These are phyloP conservation scores for Equus quagga DNA, from an alignment of 2,113 vertebrate genomes.

Conservation along the genomic window DNA sequence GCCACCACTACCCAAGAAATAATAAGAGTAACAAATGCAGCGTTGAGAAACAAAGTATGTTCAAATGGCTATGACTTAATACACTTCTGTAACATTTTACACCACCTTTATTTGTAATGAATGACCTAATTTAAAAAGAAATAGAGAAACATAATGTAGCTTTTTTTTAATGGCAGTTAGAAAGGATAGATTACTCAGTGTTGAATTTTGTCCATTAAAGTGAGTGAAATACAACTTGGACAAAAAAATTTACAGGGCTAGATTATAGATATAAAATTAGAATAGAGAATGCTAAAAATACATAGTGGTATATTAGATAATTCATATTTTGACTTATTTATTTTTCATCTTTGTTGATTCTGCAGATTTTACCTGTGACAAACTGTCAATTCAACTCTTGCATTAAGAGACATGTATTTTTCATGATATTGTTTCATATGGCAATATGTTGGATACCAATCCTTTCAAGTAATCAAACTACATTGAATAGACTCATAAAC, in stretches of 20 bases:
- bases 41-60: constrained; percentile 69
- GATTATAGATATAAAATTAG: constrained; percentile 83
- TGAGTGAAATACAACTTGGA: constrained; percentile 74
- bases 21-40: not conserved
- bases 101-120: constrained; percentile 76
- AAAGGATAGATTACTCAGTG: constrained; percentile 74
- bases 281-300: constrained; percentile 82
- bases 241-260: constrained; percentile 79
- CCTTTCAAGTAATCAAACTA: constrained; percentile 88
- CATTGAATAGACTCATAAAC: constrained; percentile 85
- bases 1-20: not conserved
- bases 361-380: constrained; percentile 85
- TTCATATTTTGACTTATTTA: constrained; percentile 84
- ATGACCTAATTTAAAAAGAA: constrained; percentile 54
- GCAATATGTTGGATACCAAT: constrained; percentile 80
- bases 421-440: constrained; percentile 85
- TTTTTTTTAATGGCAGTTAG: constrained; percentile 73
- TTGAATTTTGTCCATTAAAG: constrained; percentile 78
- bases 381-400: constrained; percentile 83
- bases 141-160: constrained; percentile 69
- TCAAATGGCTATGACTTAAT: constrained; percentile 69
- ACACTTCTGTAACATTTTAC: constrained; percentile 74
- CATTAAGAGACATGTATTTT: constrained; percentile 89
- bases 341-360: constrained; percentile 86
- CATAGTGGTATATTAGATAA: constrained; percentile 78